Conservation (phyloP, 2,113 vertebrate species). For the Ceuthmochares aereus region DNA sequence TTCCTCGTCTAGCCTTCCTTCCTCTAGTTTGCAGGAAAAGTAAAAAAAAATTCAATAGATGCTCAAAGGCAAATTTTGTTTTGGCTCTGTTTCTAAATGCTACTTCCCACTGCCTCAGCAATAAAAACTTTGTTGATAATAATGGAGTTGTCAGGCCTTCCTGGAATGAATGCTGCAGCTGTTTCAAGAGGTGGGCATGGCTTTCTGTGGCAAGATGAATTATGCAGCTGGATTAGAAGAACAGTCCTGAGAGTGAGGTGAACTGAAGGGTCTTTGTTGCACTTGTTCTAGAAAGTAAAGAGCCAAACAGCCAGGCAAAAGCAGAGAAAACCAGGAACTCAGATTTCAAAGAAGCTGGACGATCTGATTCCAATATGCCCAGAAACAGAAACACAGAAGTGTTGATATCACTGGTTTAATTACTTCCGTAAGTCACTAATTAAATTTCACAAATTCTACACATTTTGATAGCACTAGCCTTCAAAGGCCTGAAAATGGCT, state of each 20-base stretch:
- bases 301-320: neutral
- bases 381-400: neutral
- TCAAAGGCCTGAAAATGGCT: neutral
- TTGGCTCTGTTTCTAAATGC: neutral
- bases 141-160: neutral
- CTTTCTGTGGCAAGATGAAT: neutral
- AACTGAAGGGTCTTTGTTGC: neutral
- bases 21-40: neutral
- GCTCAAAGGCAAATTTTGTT: neutral
- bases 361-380: neutral
- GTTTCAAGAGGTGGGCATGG: neutral
- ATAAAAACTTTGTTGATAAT: neutral
- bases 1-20: neutral
- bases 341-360: neutral
- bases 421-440: neutral
- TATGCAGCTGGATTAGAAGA: neutral
- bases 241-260: neutral
- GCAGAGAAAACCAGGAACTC: neutral
- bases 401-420: neutral
- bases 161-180: neutral
- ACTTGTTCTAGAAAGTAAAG: neutral
- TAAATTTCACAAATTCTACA: accelerated
- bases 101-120: neutral
- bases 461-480: neutral
- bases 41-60: neutral